A percentile compares a stretch with the other conserved stretches of the same genome.
Conservation (phyloP, 1,140 invertebrate species). For the Nasonia giraulti region DNA sequence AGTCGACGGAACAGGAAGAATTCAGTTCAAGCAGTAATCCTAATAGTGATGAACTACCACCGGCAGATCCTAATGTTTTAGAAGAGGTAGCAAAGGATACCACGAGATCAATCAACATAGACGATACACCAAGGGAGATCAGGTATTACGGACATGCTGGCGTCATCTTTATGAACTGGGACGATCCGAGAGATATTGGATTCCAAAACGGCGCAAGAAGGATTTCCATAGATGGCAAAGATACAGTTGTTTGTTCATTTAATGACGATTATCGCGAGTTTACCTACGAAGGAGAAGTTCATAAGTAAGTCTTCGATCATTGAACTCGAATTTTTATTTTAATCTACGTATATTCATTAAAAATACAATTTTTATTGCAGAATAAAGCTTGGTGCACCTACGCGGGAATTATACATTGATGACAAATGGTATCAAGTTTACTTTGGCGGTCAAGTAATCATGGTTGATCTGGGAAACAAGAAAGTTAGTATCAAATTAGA, state of each 20-base stretch:
- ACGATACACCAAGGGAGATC: constrained; percentile 87
- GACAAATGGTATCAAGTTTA: constrained; percentile 90
- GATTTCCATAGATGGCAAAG: constrained; percentile 83
- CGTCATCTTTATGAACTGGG: constrained; percentile 87
- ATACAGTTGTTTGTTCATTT: constrained; percentile 80
- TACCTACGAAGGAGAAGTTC: constrained; percentile 81
- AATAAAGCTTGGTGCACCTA: constrained; percentile 93
- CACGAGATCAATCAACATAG: constrained; percentile 89
- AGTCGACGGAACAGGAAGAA: not conserved
- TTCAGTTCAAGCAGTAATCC: not conserved
- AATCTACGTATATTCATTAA: not conserved
- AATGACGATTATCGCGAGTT: constrained; percentile 84
- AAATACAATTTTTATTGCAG: constrained; percentile 67
- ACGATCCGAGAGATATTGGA: constrained; percentile 89
- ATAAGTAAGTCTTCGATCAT: constrained; percentile 70
- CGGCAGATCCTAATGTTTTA: constrained; percentile 76
- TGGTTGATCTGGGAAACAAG: constrained; percentile 87
- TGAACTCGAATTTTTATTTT: constrained; percentile 34
- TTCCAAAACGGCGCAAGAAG: constrained; percentile 83
- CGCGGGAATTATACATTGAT: constrained; percentile 93
- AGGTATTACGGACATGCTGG: constrained; percentile 90
- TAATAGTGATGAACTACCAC: constrained; percentile 72
- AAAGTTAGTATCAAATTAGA: constrained; percentile 85
- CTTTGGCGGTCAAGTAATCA: constrained; percentile 92
- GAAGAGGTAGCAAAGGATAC: constrained; percentile 80